Conservation (phyloP, 2,113 vertebrate species). For the Oceanodroma tethys region DNA sequence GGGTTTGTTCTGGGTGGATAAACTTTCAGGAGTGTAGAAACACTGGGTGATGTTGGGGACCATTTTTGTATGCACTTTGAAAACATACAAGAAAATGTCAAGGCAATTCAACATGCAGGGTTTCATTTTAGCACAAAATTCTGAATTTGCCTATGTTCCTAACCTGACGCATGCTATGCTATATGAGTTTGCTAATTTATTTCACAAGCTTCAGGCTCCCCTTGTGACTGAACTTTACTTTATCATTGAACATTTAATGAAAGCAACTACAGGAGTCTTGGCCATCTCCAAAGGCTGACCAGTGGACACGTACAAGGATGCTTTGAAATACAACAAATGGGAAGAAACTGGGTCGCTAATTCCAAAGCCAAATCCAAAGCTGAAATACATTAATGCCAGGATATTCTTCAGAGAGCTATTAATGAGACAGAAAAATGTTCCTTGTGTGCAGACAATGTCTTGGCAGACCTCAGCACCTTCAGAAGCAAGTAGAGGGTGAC, state of each 20-base stretch:
- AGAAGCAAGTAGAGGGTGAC: not conserved
- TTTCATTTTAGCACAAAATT: not conserved
- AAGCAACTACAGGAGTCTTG: not conserved
- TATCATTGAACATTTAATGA: not conserved
- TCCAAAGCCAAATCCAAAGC: not conserved
- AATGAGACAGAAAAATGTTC: not conserved
- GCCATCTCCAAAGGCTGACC: not conserved
- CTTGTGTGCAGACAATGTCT: not conserved
- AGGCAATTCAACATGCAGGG: not conserved
- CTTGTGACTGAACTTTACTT: not conserved
- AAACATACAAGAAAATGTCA: not conserved
- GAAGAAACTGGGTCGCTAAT: not conserved
- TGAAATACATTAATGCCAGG: not conserved
- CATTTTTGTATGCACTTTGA: not conserved
- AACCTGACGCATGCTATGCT: not conserved
- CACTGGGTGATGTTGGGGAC: not conserved
- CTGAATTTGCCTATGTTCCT: not conserved
- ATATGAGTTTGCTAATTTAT: not conserved
- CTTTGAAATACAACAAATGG: not conserved
- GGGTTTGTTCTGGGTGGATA: not conserved
- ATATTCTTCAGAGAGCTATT: not conserved
- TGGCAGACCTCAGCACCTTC: not conserved
- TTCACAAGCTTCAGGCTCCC: not conserved
- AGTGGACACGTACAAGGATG: not conserved
- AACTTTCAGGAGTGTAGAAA: not conserved